Percentiles rank a stretch among this genome's conserved stretches.
phyloP scores from a whole-genome alignment of 2,797 vertebrate genomes.

The Mycteria americana region DNA sequence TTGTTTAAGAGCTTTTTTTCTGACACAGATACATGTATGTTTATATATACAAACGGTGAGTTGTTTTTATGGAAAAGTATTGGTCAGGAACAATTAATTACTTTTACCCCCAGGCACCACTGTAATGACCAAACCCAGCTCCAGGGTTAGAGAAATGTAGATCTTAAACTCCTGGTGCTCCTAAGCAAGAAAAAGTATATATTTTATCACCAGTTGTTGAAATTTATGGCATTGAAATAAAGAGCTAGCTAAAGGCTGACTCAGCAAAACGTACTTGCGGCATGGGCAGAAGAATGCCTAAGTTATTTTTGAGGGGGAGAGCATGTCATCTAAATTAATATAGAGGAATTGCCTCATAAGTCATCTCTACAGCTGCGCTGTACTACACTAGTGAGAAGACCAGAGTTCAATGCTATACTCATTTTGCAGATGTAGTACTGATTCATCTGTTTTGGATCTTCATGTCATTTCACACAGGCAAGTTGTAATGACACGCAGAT shows the following conservation, averaged over 20 bases:
- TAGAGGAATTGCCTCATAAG: slow-evolving; percentile 55
- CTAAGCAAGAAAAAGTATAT: neutral
- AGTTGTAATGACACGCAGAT: neutral
- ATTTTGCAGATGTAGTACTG: slow-evolving; percentile 30
- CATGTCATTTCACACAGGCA: neutral
- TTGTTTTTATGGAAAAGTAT: neutral
- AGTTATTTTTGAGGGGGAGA: slow-evolving; percentile 27
- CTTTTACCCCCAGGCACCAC: neutral
- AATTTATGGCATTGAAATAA: slow-evolving; percentile 36
- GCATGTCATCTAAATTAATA: slow-evolving; percentile 59
- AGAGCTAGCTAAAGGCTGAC: neutral
- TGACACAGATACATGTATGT: rapidly evolving
- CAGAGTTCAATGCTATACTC: slow-evolving; percentile 39
- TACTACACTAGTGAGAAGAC: neutral
- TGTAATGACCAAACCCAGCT: neutral
- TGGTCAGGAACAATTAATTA: neutral
- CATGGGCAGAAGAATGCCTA: neutral
- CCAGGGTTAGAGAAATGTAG: neutral
- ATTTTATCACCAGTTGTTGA: slow-evolving; percentile 8
- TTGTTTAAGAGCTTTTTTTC: neutral
- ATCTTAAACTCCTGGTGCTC: neutral
- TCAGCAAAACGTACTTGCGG: neutral
- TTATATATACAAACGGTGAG: neutral
- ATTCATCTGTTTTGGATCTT: slow-evolving; percentile 4
- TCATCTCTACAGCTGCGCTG: slow-evolving; percentile 32